phyloP scores from a whole-genome alignment of 2,113 vertebrate genomes.

The Limnothrissa miodon region DNA sequence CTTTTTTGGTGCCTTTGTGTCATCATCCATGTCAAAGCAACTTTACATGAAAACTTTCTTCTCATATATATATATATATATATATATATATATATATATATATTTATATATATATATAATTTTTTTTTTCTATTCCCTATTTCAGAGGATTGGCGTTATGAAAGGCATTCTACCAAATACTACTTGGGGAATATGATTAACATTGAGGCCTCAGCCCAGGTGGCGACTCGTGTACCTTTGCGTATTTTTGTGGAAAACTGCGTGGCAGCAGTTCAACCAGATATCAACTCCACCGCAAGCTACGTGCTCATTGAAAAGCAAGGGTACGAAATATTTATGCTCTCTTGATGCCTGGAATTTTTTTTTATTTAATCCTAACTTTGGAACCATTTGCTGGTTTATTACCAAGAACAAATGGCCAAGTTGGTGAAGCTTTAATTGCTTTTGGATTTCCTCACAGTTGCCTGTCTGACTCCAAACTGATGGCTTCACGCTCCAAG shows the following conservation, averaged over 20 bases:
- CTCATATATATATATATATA: background rate
- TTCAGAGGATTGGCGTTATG: slow-evolving; percentile 32
- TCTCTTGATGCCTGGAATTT: background rate
- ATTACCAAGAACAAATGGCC: background rate
- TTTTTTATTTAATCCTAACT: background rate
- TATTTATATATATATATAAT: background rate
- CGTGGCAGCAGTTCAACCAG: slow-evolving; percentile 22
- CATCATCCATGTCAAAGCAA: background rate
- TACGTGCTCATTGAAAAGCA: slow-evolving; percentile 30
- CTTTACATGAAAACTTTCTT: background rate
- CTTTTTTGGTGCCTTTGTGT: too few relatives aligned
- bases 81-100: background rate
- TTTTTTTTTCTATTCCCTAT: background rate
- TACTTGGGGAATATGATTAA: slow-evolving; percentile 32
- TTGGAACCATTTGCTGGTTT: background rate
- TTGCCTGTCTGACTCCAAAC: slow-evolving; percentile 30
- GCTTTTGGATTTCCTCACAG: background rate
- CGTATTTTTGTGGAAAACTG: slow-evolving; percentile 32
- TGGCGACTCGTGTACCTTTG: background rate
- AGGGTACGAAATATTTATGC: slow-evolving; percentile 9
- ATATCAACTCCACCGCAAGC: background rate
- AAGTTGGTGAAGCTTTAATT: background rate
- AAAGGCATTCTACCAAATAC: slow-evolving; percentile 14
- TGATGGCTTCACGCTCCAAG: slow-evolving; percentile 9
- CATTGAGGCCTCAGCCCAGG: slow-evolving; percentile 17